These are phyloP conservation scores for Steromphala cineraria DNA, from an alignment of 2,888 invertebrate genomes.

Conservation along the genomic window DNA sequence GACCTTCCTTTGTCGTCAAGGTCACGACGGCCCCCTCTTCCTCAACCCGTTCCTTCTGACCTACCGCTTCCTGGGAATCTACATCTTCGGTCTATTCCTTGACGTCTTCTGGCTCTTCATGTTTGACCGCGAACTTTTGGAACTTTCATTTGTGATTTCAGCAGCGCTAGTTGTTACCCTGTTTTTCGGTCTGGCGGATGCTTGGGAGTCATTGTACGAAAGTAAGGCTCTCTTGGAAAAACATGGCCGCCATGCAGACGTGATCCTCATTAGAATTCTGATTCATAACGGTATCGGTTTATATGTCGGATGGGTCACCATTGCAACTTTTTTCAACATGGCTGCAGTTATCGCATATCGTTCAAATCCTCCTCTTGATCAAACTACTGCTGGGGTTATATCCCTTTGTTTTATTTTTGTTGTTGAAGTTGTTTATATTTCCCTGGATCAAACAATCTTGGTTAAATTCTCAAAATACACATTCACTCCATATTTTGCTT, in stretches of 20 bases:
- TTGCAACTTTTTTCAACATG: constrained; percentile 68
- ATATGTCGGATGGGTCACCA: constrained; percentile 67
- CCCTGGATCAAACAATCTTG: constrained; percentile 61
- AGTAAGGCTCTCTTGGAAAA: constrained; percentile 48
- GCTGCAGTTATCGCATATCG: constrained; percentile 59
- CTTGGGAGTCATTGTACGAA: constrained; percentile 51
- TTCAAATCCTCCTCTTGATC: constrained; percentile 34
- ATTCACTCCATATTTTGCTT: constrained; percentile 66
- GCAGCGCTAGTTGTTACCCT: constrained; percentile 50
- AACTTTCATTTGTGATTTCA: constrained; percentile 47
- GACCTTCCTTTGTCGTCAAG: constrained; percentile 53
- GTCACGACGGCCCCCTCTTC: constrained; percentile 56
- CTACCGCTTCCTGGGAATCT: constrained; percentile 55
- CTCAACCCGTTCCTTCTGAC: constrained; percentile 58
- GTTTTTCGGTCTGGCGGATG: constrained; percentile 58
- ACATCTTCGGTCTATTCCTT: constrained; percentile 53
- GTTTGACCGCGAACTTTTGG: constrained; percentile 63
- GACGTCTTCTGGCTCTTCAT: constrained; percentile 68
- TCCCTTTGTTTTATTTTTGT: constrained; percentile 54
- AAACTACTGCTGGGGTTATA: constrained; percentile 53
- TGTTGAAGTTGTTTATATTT: constrained; percentile 54
- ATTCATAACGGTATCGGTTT: constrained; percentile 69
- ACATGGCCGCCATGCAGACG: constrained; percentile 49
- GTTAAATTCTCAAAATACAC: constrained; percentile 67
- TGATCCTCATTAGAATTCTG: constrained; percentile 62